phyloP scores from a whole-genome alignment of 2,113 vertebrate genomes.

The Empidonax alnorum region DNA sequence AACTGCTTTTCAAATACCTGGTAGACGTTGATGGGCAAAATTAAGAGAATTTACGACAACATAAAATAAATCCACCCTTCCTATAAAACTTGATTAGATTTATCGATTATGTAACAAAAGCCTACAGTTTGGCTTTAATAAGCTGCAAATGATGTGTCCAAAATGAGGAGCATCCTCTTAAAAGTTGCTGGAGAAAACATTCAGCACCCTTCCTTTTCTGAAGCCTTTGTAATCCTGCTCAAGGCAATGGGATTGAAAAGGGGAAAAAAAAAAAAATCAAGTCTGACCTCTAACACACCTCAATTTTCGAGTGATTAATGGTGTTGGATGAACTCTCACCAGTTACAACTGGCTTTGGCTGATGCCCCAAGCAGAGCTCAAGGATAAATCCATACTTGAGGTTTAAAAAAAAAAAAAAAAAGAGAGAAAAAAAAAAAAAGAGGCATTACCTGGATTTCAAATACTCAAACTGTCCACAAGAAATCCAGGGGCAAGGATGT shows the following conservation, averaged over 20 bases:
- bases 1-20: conserved; percentile 14
- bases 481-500: background rate
- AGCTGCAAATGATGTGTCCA: conserved; percentile 1
- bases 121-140: conserved; percentile 42
- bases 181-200: background rate
- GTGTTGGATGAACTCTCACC: background rate
- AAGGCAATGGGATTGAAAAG: background rate
- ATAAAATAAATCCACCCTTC: conserved; percentile 53
- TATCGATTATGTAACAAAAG: conserved; percentile 54
- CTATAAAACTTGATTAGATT: conserved; percentile 39
- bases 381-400: background rate
- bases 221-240: background rate
- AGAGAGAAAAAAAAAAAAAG: background rate
- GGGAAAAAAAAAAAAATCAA: background rate
- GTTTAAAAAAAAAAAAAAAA: background rate
- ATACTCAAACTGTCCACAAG: background rate
- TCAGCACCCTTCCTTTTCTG: background rate
- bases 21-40: conserved; percentile 63
- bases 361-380: background rate
- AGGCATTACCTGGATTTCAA: background rate
- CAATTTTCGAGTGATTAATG: background rate
- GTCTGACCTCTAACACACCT: background rate
- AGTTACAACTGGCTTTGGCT: background rate
- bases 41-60: conserved; percentile 58
- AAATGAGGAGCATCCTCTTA: background rate